Conservation (phyloP, 2,797 vertebrate species). For the Myotis planiceps region DNA sequence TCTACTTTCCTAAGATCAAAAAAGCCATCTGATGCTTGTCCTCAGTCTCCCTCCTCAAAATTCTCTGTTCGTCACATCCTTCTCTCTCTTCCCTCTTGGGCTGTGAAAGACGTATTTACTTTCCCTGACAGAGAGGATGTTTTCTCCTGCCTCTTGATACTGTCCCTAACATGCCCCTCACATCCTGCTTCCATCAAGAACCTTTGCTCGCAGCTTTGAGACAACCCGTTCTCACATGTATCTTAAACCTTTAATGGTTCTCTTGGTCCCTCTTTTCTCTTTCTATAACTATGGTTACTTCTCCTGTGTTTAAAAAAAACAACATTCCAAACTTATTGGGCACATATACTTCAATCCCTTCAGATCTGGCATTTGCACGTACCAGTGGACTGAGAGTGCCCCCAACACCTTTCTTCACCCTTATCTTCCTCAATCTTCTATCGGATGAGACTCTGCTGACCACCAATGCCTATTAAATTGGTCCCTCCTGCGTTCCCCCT, state of each 20-base stretch:
- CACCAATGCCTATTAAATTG: not conserved
- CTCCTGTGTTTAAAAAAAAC: not conserved
- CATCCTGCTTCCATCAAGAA: not conserved
- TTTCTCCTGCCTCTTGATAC: not conserved
- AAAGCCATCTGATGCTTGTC: not conserved
- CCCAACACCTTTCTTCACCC: not conserved
- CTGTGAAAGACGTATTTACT: not conserved
- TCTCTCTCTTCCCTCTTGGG: not conserved
- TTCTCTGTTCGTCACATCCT: not conserved
- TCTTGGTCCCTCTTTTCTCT: not conserved
- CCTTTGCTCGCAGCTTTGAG: not conserved
- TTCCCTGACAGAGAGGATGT: not conserved
- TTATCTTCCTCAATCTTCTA: not conserved
- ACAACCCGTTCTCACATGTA: not conserved
- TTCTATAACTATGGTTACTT: constrained; percentile 4
- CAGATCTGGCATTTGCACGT: not conserved
- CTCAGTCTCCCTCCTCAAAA: not conserved
- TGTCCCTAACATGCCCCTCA: not conserved
- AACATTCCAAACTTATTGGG: not conserved
- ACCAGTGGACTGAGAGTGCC: not conserved
- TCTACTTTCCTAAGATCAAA: not conserved
- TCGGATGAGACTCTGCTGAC: not conserved
- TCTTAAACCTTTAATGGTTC: not conserved
- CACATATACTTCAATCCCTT: not conserved
- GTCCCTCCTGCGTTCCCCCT: not conserved